Percentiles rank a stretch among this genome's conserved stretches.
Evolutionary conservation across 2,888 invertebrate species (phyloP).

Genomic region (Charanyca ferruginea): DNA sequence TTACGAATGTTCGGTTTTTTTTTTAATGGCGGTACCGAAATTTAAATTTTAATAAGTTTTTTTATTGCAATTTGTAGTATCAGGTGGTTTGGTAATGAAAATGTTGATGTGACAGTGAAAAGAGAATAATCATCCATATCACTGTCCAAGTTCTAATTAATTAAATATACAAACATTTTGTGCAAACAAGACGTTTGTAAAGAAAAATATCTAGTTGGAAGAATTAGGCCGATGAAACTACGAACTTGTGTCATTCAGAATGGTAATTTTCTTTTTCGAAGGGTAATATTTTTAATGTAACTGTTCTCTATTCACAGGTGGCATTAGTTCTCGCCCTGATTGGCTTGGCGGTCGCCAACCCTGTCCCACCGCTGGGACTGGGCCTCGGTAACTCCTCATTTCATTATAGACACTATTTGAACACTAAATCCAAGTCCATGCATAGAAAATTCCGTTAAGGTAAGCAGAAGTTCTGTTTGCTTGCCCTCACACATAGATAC

Average conservation of each 20-base stretch:
- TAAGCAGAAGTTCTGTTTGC: slow-evolving; percentile 62
- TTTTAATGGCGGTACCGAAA: no score
- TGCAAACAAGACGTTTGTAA: not conserved
- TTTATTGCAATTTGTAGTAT: no score
- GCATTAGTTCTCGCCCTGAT: slow-evolving; percentile 83
- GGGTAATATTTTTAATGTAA: not conserved
- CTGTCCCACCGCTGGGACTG: slow-evolving; percentile 71
- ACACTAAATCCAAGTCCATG: slow-evolving; percentile 66
- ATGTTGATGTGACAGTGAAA: no score
- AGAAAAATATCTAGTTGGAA: not conserved
- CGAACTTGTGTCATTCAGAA: no score
- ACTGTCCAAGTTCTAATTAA: not conserved
- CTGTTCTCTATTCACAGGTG: slow-evolving; percentile 70
- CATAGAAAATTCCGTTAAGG: slow-evolving; percentile 66
- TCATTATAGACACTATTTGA: slow-evolving; percentile 68
- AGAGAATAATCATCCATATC: no score
- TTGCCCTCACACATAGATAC: slow-evolving; percentile 27
- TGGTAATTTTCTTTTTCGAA: not conserved
- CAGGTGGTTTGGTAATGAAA: no score
- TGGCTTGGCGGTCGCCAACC: slow-evolving; percentile 78
- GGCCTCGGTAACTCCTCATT: slow-evolving; percentile 70
- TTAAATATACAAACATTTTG: no score
- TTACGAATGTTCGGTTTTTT: no score
- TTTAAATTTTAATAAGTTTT: no score
- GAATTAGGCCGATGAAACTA: no score